Evolutionary conservation across 2,888 invertebrate genomes (phyloP), one percentile per base, ranked within the genome.

Genomic region (Stenodema calcarata): DNA sequence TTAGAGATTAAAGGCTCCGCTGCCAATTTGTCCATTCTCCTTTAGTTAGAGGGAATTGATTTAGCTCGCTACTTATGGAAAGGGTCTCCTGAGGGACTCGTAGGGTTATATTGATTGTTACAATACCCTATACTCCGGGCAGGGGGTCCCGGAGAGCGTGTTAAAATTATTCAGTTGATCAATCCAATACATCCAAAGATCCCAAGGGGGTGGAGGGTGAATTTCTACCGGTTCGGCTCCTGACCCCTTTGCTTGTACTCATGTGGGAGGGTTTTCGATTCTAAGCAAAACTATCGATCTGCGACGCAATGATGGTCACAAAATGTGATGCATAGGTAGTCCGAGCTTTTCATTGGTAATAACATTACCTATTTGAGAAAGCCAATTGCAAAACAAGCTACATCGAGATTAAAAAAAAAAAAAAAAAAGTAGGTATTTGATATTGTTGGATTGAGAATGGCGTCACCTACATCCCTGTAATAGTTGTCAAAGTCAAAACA

Each of bases 121-220:
- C 84, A 84, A 84, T 84, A 84, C 84, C 84, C 84, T 42, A 73
- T 18, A 50, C 54, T 28, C 35, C 23, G n/a, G 35, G 62, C 62
- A 23, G 62, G 62, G 42, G 47, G 27, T 18, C 86, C 81, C 75
- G 23, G 75, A 41, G 86, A 86, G 69, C 81, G 62, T 18, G 81
- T 81, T 86, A 86, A 86, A 86, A 86, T 86, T 86, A 86, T 86
- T 86, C 86, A 86, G 81, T 86, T 86, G 86, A 86, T 86, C 86
- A 81, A 81, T 81, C 86, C 86, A 86, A 86, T 86, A 86, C 86
- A 81, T 81, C 86, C 28, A 50, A 86, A 70, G 42, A 70, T 70
- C 70, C 83, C 83, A 30, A 42, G 42, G 69, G 70, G 54, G 23
- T 23, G 35, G 41, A 54, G 81, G 81, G 81, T 81, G 30, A 54